These are phyloP conservation scores for Spialia ferax DNA, from an alignment of 2,888 invertebrate species.

Conservation along the genomic window DNA sequence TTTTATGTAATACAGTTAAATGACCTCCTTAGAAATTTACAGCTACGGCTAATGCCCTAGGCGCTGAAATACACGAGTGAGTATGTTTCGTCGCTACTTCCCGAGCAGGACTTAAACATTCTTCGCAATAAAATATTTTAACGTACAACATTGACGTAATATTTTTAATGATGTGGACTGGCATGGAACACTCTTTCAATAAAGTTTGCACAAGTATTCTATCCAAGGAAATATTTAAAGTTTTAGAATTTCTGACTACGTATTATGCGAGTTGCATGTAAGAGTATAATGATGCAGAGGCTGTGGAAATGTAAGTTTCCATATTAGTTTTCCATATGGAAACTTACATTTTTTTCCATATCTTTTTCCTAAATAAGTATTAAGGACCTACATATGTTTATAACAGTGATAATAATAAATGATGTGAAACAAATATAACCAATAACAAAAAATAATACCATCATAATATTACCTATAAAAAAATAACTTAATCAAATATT, in stretches of 20 bases:
- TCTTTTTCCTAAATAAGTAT: no score
- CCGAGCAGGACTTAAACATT: not conserved
- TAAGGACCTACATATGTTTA: no score
- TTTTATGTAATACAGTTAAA: conserved; percentile 24
- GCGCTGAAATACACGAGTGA: conserved; percentile 25
- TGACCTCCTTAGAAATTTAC: conserved; percentile 27
- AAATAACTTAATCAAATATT: no score
- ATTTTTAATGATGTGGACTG: conserved; percentile 4
- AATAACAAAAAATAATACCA: no score
- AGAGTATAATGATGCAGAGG: not conserved
- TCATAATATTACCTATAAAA: no score
- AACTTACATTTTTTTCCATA: no score
- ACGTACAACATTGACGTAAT: not conserved
- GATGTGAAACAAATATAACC: no score
- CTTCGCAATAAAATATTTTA: not conserved
- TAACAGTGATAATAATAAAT: no score
- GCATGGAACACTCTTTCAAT: not conserved
- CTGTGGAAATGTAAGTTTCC: no score
- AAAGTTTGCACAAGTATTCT: not conserved
- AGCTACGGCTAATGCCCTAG: conserved; percentile 22
- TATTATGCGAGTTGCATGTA: not conserved
- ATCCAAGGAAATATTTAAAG: not conserved
- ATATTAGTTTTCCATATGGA: no score
- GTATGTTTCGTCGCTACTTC: conserved; percentile 12
- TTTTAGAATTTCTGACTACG: not conserved